Evolutionary conservation across 2,888 invertebrate species (phyloP).

Genomic region (Acheta domesticus): DNA sequence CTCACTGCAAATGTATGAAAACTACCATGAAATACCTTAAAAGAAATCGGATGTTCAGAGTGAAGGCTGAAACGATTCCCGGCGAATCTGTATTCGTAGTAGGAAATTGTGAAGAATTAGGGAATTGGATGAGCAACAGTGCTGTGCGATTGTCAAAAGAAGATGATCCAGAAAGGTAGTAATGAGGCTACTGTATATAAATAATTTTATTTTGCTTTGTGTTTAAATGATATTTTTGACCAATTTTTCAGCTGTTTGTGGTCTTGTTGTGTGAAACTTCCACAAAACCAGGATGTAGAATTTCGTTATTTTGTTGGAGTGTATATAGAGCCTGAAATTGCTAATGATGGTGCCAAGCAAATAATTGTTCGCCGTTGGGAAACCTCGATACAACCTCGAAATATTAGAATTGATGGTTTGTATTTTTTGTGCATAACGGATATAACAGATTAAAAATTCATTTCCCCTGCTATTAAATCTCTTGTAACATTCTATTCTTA

Average conservation of each 20-base stretch:
- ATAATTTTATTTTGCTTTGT: neutral
- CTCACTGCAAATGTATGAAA: too few relatives aligned
- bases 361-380: constrained; percentile 76
- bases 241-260: constrained; percentile 51
- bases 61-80: constrained; percentile 52
- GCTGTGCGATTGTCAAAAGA: constrained; percentile 53
- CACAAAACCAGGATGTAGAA: constrained; percentile 61
- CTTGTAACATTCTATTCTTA: too few relatives aligned
- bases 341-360: constrained; percentile 47
- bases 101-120: constrained; percentile 65
- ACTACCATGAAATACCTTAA: constrained; percentile 25
- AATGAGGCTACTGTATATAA: constrained; percentile 20
- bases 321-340: constrained; percentile 54
- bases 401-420: constrained; percentile 53
- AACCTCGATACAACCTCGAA: constrained; percentile 66
- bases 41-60: constrained; percentile 53
- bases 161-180: constrained; percentile 10
- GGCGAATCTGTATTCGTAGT: constrained; percentile 68
- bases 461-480: neutral
- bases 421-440: constrained; percentile 29
- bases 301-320: constrained; percentile 77
- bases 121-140: constrained; percentile 65
- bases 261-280: constrained; percentile 63
- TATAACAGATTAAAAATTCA: neutral
- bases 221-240: neutral